These are phyloP conservation scores for Pheosia tremula DNA, from an alignment of 2,888 invertebrate genomes.

Conservation along the genomic window DNA sequence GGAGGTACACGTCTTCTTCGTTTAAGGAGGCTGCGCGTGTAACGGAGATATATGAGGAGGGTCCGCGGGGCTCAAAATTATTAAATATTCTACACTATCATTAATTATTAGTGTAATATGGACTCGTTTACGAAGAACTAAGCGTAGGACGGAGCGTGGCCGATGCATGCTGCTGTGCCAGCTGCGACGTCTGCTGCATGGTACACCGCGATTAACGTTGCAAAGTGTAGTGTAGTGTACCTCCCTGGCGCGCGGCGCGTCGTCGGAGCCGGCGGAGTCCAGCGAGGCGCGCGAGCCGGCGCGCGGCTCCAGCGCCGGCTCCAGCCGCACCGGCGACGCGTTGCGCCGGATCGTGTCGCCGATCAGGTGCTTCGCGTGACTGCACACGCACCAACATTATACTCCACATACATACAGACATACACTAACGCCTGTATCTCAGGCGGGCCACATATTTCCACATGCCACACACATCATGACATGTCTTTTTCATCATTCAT, in stretches of 20 bases:
- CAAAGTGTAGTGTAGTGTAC: slow-evolving; percentile 21
- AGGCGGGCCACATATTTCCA: no score
- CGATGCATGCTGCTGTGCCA: no score
- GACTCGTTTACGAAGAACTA: not conserved
- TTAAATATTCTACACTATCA: no score
- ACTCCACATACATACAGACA: not conserved
- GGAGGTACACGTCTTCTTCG: no score
- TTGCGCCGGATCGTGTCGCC: slow-evolving; percentile 98
- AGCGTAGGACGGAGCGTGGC: not conserved
- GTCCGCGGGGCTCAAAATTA: no score
- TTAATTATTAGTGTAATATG: no score
- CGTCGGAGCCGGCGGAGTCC: slow-evolving; percentile 87
- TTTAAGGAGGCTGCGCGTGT: no score
- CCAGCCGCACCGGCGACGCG: slow-evolving; percentile 93
- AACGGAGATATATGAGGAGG: no score
- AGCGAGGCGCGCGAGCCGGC: slow-evolving; percentile 91
- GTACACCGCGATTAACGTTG: no score
- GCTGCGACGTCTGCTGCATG: no score
- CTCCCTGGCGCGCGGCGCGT: slow-evolving; percentile 57
- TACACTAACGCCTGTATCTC: not conserved
- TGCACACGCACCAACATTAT: slow-evolving; percentile 50
- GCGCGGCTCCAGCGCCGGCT: slow-evolving; percentile 82
- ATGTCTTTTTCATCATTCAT: no score
- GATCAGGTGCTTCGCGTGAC: slow-evolving; percentile 96
- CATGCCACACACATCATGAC: no score